Evolutionary conservation across 1,140 invertebrate species (phyloP).

Genomic region (Solen grandis): DNA sequence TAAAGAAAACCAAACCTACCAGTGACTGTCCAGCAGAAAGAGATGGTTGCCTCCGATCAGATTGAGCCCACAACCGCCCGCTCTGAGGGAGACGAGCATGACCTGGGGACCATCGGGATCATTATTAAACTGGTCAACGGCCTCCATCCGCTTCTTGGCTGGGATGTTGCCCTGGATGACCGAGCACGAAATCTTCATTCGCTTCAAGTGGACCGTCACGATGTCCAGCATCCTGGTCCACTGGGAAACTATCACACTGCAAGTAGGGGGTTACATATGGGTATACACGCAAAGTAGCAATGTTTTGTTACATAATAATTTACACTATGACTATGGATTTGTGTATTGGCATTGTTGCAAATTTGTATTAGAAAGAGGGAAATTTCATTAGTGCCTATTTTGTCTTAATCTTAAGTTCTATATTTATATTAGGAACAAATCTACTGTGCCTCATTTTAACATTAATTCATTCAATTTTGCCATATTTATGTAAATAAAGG

Average conservation of each 20-base stretch:
- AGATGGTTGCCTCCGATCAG: slow-evolving; percentile 94
- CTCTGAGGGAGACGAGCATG: slow-evolving; percentile 91
- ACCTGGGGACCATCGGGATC: slow-evolving; percentile 82
- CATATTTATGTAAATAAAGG: too few relatives aligned
- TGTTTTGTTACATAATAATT: too few relatives aligned
- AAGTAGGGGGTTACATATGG: slow-evolving; percentile 43
- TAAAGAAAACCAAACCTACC: slow-evolving; percentile 83
- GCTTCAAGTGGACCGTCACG: slow-evolving; percentile 84
- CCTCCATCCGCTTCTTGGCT: slow-evolving; percentile 75
- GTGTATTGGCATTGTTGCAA: too few relatives aligned
- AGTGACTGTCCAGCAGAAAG: slow-evolving; percentile 94
- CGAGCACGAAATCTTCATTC: slow-evolving; percentile 82
- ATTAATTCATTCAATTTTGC: too few relatives aligned
- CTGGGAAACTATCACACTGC: slow-evolving; percentile 91
- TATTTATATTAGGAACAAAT: too few relatives aligned
- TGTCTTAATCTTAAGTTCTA: too few relatives aligned
- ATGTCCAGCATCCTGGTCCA: slow-evolving; percentile 90
- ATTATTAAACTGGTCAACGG: slow-evolving; percentile 88
- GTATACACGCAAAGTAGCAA: too few relatives aligned
- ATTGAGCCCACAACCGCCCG: slow-evolving; percentile 95
- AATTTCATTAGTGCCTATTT: too few relatives aligned
- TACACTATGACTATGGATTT: too few relatives aligned
- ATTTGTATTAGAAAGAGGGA: too few relatives aligned
- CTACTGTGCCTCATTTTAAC: too few relatives aligned
- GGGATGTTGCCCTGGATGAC: slow-evolving; percentile 85